Percentiles rank a stretch among this genome's conserved stretches.
These are phyloP conservation scores for Carettochelys insculpta DNA, from an alignment of 2,113 vertebrate species.

Conservation along the genomic window DNA sequence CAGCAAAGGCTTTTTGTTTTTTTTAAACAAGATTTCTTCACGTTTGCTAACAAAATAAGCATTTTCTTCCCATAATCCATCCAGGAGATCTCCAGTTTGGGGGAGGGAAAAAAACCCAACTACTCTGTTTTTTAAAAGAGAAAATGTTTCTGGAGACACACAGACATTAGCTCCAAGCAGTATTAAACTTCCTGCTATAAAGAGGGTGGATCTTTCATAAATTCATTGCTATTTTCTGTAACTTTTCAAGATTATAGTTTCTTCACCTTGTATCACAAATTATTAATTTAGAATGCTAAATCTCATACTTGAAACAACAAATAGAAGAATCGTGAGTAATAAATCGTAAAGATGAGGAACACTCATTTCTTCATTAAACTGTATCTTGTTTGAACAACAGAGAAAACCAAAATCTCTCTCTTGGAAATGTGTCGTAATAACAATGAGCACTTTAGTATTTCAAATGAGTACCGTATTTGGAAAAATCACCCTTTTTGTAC, in stretches of 20 bases:
- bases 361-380: background rate
- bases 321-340: slow-evolving; percentile 33
- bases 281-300: slow-evolving; percentile 18
- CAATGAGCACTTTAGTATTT: background rate
- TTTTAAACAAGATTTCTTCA: background rate
- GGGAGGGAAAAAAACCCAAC: rapidly evolving
- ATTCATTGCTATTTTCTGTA: background rate
- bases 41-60: background rate
- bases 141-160: background rate
- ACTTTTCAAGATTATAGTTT: slow-evolving; percentile 9
- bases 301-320: slow-evolving; percentile 30
- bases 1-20: background rate
- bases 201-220: background rate
- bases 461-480: background rate
- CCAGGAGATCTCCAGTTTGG: background rate
- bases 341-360: background rate
- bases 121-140: background rate
- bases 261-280: slow-evolving; percentile 10
- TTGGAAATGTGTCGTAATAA: background rate
- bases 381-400: background rate
- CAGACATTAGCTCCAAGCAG: background rate
- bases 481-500: background rate
- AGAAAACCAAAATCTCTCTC: background rate
- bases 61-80: background rate
- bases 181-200: slow-evolving; percentile 23